A percentile compares a stretch with the other conserved stretches of the same genome.
Evolutionary conservation across 2,888 invertebrate species (phyloP).

Genomic region (Agonopterix heracliana): DNA sequence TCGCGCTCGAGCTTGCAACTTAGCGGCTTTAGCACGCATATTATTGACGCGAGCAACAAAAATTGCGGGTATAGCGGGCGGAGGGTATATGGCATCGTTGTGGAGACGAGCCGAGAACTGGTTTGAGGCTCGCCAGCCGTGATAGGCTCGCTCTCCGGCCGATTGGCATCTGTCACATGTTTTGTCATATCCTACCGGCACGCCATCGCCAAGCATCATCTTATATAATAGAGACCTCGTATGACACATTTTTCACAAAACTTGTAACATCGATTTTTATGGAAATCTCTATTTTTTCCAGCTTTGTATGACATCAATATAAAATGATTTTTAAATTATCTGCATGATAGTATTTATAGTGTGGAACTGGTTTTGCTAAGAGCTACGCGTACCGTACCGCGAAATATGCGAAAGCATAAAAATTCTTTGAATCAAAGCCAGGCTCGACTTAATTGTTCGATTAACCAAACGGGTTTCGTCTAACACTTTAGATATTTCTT

Average conservation of each 20-base stretch:
- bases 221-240: not conserved
- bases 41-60: constrained; percentile 39
- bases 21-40: constrained; percentile 52
- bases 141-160: constrained; percentile 33
- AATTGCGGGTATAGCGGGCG: constrained; percentile 44
- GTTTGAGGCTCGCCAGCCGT: constrained; percentile 43
- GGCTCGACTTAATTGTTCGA: constrained; percentile 2
- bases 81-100: constrained; percentile 13
- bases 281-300: not conserved
- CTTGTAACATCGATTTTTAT: not conserved
- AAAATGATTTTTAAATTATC: not conserved
- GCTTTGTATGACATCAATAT: not conserved
- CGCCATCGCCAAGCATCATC: not conserved
- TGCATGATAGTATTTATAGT: not conserved
- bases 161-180: constrained; percentile 31
- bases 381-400: not conserved
- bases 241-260: not conserved
- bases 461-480: constrained; percentile 2
- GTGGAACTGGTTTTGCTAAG: not conserved
- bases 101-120: constrained; percentile 44
- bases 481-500: not conserved
- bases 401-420: constrained; percentile 2
- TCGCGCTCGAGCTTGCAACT: constrained; percentile 19
- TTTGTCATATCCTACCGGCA: not conserved
- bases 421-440: constrained; percentile 1